Evolutionary conservation across 2,797 vertebrate species (phyloP).

Genomic region (Clarias pachynema): DNA sequence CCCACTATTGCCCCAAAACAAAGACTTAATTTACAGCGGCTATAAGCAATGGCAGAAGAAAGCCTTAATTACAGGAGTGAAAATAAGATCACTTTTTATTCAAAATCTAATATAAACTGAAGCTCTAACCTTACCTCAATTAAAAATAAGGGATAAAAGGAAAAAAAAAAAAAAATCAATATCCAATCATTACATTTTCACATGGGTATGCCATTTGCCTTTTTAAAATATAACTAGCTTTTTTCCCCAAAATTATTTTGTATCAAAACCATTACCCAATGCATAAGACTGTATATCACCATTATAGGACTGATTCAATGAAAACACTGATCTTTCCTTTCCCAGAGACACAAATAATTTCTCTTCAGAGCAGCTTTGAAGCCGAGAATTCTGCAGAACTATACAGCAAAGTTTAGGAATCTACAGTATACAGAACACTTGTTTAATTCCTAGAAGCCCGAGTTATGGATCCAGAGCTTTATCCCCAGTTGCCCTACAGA

Average conservation of each 20-base stretch:
- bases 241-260: not conserved
- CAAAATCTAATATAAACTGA: conserved; percentile 14
- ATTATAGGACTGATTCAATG: conserved; percentile 13
- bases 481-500: conserved; percentile 16
- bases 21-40: conserved; percentile 14
- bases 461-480: not conserved
- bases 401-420: conserved; percentile 38
- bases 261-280: conserved; percentile 27
- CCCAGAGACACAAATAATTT: conserved; percentile 18
- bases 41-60: not conserved
- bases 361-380: conserved; percentile 14
- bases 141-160: not conserved
- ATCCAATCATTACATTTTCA: not conserved
- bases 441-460: conserved; percentile 36
- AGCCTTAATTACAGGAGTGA: not conserved
- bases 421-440: conserved; percentile 28
- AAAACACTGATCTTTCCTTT: conserved; percentile 23
- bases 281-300: conserved; percentile 11
- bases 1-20: not conserved
- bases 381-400: conserved; percentile 13
- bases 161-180: conserved; percentile 15
- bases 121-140: conserved; percentile 10
- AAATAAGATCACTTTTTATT: conserved; percentile 9
- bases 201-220: conserved; percentile 9
- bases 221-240: not conserved